Evolutionary conservation across 2,888 invertebrate species (phyloP).

Genomic region (Ophion slaviceki): DNA sequence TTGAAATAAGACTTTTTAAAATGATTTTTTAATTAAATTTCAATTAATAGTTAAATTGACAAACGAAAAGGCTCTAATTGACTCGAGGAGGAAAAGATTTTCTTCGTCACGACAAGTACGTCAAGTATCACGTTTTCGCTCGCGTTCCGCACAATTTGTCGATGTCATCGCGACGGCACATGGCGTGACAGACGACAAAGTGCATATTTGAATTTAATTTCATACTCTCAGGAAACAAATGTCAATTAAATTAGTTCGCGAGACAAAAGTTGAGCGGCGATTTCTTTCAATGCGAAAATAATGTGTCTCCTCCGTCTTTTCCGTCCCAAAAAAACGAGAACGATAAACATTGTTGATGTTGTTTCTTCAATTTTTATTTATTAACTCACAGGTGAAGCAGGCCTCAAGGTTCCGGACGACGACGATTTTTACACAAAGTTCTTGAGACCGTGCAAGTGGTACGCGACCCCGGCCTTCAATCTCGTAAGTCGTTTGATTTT

Average conservation of each 20-base stretch:
- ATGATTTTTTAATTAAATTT: too few species aligned
- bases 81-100: background rate
- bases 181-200: background rate
- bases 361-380: background rate
- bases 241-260: background rate
- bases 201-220: background rate
- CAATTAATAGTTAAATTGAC: too few species aligned
- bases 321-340: too few species aligned
- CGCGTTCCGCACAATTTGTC: background rate
- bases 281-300: background rate
- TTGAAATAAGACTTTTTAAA: too few species aligned
- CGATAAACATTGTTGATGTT: too few species aligned
- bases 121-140: background rate
- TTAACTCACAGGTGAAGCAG: constrained; percentile 86
- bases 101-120: background rate
- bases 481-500: constrained; percentile 85
- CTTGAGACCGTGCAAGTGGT: constrained; percentile 93
- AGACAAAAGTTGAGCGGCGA: background rate
- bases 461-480: constrained; percentile 91
- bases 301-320: background rate
- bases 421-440: constrained; percentile 91
- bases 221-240: background rate
- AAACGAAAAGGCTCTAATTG: too few species aligned
- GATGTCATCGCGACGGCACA: background rate
- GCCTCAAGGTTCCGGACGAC: constrained; percentile 87